phyloP scores from a whole-genome alignment of 2,113 vertebrate species.

The Muntiacus reevesi region DNA sequence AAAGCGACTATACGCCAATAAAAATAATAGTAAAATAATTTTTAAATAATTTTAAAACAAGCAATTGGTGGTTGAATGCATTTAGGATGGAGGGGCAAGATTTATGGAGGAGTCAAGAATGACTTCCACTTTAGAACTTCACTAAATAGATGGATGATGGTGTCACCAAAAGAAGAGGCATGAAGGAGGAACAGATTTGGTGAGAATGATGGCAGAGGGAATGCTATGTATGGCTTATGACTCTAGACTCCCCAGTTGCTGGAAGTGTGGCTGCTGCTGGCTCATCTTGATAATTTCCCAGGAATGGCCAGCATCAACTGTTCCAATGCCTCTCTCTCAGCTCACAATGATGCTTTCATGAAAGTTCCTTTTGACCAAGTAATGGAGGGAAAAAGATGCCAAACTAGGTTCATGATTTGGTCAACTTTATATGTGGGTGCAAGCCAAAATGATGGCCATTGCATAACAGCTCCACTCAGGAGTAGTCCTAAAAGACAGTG shows the following conservation, averaged over 20 bases:
- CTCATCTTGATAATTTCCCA: background rate
- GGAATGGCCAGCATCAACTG: background rate
- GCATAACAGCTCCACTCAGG: background rate
- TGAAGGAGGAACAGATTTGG: background rate
- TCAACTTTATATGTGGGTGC: background rate
- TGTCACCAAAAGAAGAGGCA: background rate
- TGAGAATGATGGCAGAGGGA: background rate
- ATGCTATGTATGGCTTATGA: background rate
- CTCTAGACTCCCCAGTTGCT: background rate
- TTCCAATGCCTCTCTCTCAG: background rate
- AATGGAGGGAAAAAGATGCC: background rate
- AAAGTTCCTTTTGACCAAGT: background rate
- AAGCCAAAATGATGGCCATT: background rate
- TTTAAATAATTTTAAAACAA: background rate
- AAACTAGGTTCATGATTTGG: background rate
- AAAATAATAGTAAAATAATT: background rate
- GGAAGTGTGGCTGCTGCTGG: background rate
- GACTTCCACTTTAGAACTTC: background rate
- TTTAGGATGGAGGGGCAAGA: background rate
- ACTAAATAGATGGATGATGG: background rate
- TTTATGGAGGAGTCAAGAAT: background rate
- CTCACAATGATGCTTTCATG: background rate
- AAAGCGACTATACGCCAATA: background rate
- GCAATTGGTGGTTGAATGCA: background rate
- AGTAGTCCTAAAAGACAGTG: background rate